These are phyloP conservation scores for Gymnarchus niloticus DNA, from an alignment of 2,113 vertebrate species.

Conservation along the genomic window DNA sequence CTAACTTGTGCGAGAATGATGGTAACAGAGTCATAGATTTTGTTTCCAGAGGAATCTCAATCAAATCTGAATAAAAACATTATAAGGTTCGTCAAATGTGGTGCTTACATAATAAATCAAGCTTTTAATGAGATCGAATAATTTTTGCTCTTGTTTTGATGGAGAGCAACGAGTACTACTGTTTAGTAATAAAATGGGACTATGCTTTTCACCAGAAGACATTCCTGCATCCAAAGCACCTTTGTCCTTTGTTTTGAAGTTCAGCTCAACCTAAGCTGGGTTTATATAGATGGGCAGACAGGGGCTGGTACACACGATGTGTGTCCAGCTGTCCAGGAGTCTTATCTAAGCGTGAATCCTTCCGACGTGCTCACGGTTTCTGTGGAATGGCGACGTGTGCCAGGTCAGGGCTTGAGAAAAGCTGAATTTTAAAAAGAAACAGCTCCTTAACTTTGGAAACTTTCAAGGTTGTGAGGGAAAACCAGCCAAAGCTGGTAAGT, in stretches of 20 bases:
- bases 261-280: conserved; percentile 46
- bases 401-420: conserved; percentile 37
- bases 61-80: not conserved
- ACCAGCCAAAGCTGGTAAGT: not conserved
- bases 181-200: not conserved
- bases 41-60: not conserved
- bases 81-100: not conserved
- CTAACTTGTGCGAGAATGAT: not conserved
- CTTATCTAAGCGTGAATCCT: conserved; percentile 47
- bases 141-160: not conserved
- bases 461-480: not conserved
- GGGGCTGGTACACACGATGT: conserved; percentile 45
- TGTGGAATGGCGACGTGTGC: conserved; percentile 52
- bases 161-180: not conserved
- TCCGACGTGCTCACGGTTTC: conserved; percentile 47
- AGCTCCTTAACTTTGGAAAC: not conserved
- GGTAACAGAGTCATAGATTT: not conserved
- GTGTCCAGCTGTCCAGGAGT: conserved; percentile 58
- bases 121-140: not conserved
- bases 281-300: conserved; percentile 40
- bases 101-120: no score
- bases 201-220: not conserved
- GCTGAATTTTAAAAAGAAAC: not conserved
- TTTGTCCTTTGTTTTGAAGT: conserved; percentile 39
- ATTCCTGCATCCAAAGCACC: not conserved